Base-by-base conservation (phyloP, 2,797 vertebrate genomes). In the Sebastes glaucus region DNA sequence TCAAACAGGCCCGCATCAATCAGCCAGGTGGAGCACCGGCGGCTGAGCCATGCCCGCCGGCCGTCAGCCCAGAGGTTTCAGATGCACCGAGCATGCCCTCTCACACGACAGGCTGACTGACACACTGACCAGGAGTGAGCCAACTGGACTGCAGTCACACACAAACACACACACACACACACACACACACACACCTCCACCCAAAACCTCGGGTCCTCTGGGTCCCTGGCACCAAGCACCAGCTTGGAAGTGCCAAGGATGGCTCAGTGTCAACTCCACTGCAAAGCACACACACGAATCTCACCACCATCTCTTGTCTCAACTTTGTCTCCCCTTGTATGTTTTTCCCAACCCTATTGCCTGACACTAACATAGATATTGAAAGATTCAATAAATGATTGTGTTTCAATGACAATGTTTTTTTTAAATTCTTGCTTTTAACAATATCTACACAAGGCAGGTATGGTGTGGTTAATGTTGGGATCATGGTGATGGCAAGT, bases 1-100 rank as follows among this genome's bases (percentile, higher is more conserved):
- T 95, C 93, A 95, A 95, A 95, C 87, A 64, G 81, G 56, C 49
- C 69, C 46, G 79, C 88, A 91, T 94, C 91, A 93, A 84, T 93
- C 92, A 93, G 88, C 90, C 91, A 94, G 93, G 92, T 89, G 90
- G 88, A 89, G 88, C 86, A 80, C 38, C 74, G 56, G 77, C 64
- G 79, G 89, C 87, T 64, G 86, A 87, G 82, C 82, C 68, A n/a
- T 83, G 90, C 81, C 88, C 60, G 78, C 74, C 91, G 74, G 87
- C 80, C 86, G 72, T 79, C 92, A 53, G 83, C 81, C 88, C 86
- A 20, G 57, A 78, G 87, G 90, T 87, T 88, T 94, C 89, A 91
- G 89, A 90, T 89, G 90, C 88, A 84, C 71, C 13, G 6, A 89
- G 88, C 85, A 65, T 80, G 82, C 87, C 84, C 89, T 78, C 80